Conservation (phyloP, 2,888 invertebrate species). For the Cosmia pyralina region DNA sequence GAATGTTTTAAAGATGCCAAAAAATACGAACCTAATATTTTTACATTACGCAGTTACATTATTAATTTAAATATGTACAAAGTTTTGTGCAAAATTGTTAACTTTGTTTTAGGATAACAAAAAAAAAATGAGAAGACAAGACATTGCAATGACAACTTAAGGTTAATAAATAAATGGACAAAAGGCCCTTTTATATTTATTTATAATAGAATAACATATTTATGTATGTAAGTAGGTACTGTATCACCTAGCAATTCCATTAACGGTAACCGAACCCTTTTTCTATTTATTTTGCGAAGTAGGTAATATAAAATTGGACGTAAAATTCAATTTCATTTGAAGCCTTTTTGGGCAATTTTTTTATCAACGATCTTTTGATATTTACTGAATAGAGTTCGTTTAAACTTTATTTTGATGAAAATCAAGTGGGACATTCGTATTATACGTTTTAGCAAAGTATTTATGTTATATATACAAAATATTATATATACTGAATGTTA, state of each 20-base stretch:
- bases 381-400: conserved; percentile 13
- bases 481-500: no score
- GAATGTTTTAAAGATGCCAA: not conserved
- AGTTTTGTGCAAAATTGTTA: not conserved
- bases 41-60: not conserved
- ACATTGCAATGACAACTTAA: conserved; percentile 3
- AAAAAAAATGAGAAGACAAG: not conserved
- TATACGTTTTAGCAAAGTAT: not conserved
- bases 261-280: conserved; percentile 42
- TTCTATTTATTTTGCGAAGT: conserved; percentile 50
- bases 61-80: not conserved
- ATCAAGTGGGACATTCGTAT: not conserved
- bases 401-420: conserved; percentile 20
- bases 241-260: conserved; percentile 29
- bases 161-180: conserved; percentile 12
- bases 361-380: conserved; percentile 35
- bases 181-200: conserved; percentile 17
- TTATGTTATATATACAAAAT: no score
- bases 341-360: conserved; percentile 17
- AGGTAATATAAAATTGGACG: conserved; percentile 29
- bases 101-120: not conserved
- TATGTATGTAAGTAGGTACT: conserved; percentile 10
- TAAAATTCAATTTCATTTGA: conserved; percentile 51
- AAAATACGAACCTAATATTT: not conserved
- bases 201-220: conserved; percentile 1